Base-by-base conservation (phyloP, 64 coral and sea anemone species). In the Cladopsammia gracilis region DNA sequence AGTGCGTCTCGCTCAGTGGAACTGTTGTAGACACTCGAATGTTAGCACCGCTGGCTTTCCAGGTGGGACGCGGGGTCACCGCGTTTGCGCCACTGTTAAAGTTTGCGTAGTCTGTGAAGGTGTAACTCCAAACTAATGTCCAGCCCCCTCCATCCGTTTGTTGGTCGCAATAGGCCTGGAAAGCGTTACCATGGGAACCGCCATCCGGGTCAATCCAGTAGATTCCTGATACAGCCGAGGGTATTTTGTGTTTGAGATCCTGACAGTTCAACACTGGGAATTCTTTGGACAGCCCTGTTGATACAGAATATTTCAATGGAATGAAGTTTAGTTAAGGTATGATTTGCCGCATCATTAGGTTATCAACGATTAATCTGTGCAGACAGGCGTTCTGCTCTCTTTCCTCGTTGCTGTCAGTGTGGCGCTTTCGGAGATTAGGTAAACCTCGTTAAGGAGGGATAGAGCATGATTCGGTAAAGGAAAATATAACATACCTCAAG, bases 41-140 rank as follows among this genome's bases (percentile, higher is more conserved):
- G 20, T 82, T 61, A 15, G 78, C 78, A 59, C 5, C 5, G 53
- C 48, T 6, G 10, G 60, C 22, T 82, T 19, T 22, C 78, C 54
- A 82, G 23, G 54, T 60, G 4, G 78, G 78, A 42, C 78, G 46
- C 3, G 78, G 78, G 25, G 78, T 82, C 20, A 82, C 78, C 23
- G 78, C 78, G 23, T 82, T 82, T 20, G 57, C 45, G 12, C 5
- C 11, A 25, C 64, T 92, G 10, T 72, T 77, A 73, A 96, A 92
- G 4, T 82, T 87, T 50, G 10, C 19, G 42, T 92, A 96, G 34
- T 75, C 80, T 18, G 94, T 96, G 20, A 96, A 96, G 19, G 76
- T 89, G 76, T 96, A 96, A 47, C 62, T 88, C 94, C 94, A 96
- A 25, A 92, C 90, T 62, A 96, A 76, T 25, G 90, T 92, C 94